Conservation (phyloP, 2,797 vertebrate species). For the Crotalus adamanteus region DNA sequence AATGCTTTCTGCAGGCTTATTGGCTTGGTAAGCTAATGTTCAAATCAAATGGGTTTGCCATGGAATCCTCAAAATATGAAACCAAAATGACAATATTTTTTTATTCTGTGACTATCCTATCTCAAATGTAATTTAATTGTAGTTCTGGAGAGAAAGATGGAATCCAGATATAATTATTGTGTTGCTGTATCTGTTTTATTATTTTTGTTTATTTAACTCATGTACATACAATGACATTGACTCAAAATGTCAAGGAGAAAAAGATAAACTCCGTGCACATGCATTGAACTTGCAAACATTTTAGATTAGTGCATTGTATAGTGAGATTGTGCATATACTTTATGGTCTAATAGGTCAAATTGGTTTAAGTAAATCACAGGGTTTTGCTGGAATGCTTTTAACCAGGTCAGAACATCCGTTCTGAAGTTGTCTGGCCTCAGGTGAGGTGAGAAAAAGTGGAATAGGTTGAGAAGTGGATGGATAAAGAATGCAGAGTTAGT, state of each 20-base stretch:
- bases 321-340: not conserved
- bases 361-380: not conserved
- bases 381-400: not conserved
- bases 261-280: not conserved
- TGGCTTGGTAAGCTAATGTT: not conserved
- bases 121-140: not conserved
- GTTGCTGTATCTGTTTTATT: not conserved
- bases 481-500: constrained; percentile 7
- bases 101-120: not conserved
- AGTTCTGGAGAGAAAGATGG: not conserved
- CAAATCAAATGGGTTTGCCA: no score
- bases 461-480: not conserved
- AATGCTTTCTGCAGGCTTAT: not conserved
- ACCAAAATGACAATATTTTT: not conserved
- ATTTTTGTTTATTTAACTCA: not conserved
- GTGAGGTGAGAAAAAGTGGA: not conserved
- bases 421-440: not conserved
- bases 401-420: not conserved
- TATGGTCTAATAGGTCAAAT: not conserved
- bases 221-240: not conserved
- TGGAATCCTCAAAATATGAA: not conserved
- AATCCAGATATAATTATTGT: not conserved
- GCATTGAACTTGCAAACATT: not conserved
- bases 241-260: not conserved
- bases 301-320: not conserved